Evolutionary conservation across 2,113 vertebrate species (phyloP).

Genomic region (Muntiacus reevesi): DNA sequence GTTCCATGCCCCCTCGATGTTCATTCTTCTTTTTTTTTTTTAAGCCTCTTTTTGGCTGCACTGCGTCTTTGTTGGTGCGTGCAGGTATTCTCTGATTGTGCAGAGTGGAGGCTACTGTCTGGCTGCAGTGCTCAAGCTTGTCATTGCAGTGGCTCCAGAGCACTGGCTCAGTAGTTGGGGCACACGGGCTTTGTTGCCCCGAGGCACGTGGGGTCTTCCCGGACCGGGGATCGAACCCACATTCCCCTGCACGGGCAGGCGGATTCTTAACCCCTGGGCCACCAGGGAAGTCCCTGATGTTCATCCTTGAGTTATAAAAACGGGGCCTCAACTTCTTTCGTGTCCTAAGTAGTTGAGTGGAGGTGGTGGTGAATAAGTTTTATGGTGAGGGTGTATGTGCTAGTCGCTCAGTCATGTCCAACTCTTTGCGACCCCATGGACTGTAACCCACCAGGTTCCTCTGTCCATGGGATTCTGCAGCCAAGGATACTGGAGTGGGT

Average conservation of each 20-base stretch:
- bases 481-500: neutral
- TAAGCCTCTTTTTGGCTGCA: neutral
- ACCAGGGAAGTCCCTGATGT: neutral
- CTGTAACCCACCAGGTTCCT: neutral
- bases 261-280: neutral
- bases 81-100: neutral
- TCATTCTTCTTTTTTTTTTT: neutral
- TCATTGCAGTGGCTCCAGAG: rapidly evolving
- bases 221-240: neutral
- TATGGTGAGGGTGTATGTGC: neutral
- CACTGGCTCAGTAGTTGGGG: neutral
- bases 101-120: neutral
- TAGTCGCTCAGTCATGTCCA: neutral
- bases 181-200: neutral
- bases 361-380: neutral
- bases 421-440: neutral
- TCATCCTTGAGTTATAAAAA: neutral
- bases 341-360: neutral
- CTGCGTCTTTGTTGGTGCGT: neutral
- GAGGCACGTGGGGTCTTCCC: neutral
- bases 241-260: neutral
- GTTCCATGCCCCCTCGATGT: neutral
- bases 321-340: neutral
- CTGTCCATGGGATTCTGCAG: neutral
- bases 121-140: neutral